phyloP scores from a whole-genome alignment of 2,113 vertebrate species.

The Cercocebus atys region DNA sequence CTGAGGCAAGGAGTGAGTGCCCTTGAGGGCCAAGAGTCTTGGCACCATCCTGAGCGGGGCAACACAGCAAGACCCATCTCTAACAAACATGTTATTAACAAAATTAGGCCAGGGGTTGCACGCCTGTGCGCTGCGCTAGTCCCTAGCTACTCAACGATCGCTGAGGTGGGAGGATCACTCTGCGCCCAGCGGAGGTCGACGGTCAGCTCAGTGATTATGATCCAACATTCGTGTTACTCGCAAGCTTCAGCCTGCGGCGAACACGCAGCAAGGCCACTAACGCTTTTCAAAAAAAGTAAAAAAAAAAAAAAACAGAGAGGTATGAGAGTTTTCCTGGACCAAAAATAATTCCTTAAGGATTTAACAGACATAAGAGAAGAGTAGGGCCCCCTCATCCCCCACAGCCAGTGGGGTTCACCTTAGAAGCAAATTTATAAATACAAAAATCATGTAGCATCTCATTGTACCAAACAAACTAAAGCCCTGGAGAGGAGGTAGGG shows the following conservation, averaged over 20 bases:
- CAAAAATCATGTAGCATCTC: neutral
- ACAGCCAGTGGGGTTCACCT: neutral
- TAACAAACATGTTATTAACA: no score
- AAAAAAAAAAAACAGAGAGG: neutral
- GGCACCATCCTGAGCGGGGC: no score
- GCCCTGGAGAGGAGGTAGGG: neutral
- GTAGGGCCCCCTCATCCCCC: neutral
- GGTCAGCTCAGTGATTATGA: no score
- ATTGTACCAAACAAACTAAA: neutral
- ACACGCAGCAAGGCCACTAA: neutral
- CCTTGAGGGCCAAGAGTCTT: no score
- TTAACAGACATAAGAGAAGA: neutral
- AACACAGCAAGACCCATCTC: no score
- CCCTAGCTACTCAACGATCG: no score
- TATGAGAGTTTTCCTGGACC: neutral
- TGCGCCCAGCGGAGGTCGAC: no score
- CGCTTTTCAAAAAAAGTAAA: neutral
- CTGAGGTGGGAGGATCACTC: no score
- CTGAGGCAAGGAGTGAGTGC: no score
- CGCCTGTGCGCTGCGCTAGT: no score
- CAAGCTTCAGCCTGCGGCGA: neutral
- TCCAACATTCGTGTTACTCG: no score
- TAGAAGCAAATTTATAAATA: neutral
- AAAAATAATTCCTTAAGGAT: neutral
- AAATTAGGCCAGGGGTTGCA: no score